A percentile compares a stretch with the other conserved stretches of the same genome.
Evolutionary conservation across 2,797 vertebrate genomes (phyloP).

Genomic region (Alfaro cultratus): DNA sequence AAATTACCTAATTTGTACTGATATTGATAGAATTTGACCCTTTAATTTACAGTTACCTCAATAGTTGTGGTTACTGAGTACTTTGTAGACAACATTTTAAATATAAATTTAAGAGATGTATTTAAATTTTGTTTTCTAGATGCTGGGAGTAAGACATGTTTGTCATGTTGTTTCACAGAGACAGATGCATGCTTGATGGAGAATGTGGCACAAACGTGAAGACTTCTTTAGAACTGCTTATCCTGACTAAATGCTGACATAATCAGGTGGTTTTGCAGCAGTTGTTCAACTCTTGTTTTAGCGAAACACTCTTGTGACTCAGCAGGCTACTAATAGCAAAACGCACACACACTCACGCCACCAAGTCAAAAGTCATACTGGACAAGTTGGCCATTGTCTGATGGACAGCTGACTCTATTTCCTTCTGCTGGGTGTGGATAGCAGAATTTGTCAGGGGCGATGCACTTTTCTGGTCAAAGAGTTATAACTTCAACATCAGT

Average conservation of each 20-base stretch:
- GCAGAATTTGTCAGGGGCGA: not conserved
- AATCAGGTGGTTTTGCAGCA: slow-evolving; percentile 58
- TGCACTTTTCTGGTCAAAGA: not conserved
- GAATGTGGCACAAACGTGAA: not conserved
- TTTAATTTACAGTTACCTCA: not conserved
- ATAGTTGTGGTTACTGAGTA: not conserved
- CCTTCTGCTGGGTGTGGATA: not conserved
- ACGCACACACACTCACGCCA: slow-evolving; percentile 9
- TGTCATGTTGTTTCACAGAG: not conserved
- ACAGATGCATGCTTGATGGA: too few relatives aligned
- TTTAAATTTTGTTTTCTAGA: not conserved
- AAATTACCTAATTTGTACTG: not conserved
- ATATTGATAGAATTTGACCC: not conserved
- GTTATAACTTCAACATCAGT: not conserved
- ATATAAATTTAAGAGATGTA: not conserved
- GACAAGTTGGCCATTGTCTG: not conserved
- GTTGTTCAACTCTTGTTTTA: slow-evolving; percentile 49
- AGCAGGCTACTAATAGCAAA: slow-evolving; percentile 55
- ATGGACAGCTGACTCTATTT: not conserved
- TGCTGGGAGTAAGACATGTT: not conserved
- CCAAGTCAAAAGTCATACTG: slow-evolving; percentile 6
- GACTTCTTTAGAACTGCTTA: not conserved
- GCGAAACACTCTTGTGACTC: slow-evolving; percentile 44
- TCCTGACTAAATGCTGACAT: not conserved
- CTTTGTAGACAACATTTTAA: not conserved